Conservation (phyloP, 1,140 invertebrate species). For the Lepeophtheirus salmonis region DNA sequence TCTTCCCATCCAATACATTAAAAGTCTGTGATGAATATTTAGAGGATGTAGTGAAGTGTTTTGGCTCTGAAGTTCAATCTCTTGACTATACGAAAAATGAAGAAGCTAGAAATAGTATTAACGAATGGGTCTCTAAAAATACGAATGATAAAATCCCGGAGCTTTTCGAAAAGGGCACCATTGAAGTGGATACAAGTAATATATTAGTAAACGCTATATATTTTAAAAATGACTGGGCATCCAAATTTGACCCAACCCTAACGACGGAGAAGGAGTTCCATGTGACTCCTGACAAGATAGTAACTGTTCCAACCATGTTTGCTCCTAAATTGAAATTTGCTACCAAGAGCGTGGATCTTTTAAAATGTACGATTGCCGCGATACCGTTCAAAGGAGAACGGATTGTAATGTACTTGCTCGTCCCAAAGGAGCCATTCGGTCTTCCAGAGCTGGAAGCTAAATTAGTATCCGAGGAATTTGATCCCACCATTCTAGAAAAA, state of each 20-base stretch:
- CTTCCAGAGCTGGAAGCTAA: conserved; percentile 31
- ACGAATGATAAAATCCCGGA: conserved; percentile 51
- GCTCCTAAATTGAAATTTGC: conserved; percentile 36
- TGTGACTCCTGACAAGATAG: conserved; percentile 27
- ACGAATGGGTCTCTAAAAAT: conserved; percentile 47
- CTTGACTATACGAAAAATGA: no score
- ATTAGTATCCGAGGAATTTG: conserved; percentile 18
- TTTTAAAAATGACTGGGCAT: conserved; percentile 61
- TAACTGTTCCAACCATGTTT: conserved; percentile 43
- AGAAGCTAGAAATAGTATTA: conserved; percentile 36
- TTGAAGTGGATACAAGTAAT: conserved; percentile 36
- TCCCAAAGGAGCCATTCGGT: conserved; percentile 34
- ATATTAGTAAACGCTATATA: conserved; percentile 64
- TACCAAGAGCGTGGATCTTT: conserved; percentile 31
- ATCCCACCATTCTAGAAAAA: no score
- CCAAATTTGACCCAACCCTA: conserved; percentile 36
- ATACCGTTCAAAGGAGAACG: conserved; percentile 46
- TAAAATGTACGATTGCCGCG: conserved; percentile 41
- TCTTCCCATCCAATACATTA: no score
- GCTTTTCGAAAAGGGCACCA: conserved; percentile 31
- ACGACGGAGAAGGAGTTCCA: conserved; percentile 40
- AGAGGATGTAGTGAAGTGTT: no score
- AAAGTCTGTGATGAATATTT: no score
- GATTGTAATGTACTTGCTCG: conserved; percentile 45
- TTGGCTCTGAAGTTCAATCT: no score